These are phyloP conservation scores for Eriosoma lanigerum DNA, from an alignment of 1,140 invertebrate species.

Conservation along the genomic window DNA sequence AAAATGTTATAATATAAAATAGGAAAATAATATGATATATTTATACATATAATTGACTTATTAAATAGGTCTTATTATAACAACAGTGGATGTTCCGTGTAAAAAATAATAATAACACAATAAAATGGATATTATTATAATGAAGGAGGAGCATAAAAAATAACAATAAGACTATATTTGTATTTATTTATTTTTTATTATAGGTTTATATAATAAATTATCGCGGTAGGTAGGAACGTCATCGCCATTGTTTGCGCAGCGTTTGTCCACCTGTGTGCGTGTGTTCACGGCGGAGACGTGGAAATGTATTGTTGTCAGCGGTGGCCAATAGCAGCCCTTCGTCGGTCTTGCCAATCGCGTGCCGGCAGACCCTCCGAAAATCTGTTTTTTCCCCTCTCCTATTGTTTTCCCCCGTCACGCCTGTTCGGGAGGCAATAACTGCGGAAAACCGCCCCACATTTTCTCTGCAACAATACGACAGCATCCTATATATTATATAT, in stretches of 20 bases:
- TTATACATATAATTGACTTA: no score
- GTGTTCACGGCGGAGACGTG: constrained; percentile 4
- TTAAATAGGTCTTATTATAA: no score
- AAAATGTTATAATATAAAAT: no score
- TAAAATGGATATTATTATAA: neutral
- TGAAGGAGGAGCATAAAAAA: neutral
- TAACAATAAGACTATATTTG: neutral
- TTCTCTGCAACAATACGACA: no score
- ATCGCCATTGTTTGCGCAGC: neutral
- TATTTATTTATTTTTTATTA: neutral
- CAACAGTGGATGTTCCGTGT: no score
- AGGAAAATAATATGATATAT: no score
- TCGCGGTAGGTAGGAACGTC: neutral
- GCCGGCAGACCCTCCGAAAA: constrained; percentile 38
- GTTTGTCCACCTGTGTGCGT: constrained; percentile 11
- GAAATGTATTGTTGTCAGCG: constrained; percentile 46
- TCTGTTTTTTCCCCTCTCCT: neutral
- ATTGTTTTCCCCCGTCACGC: constrained; percentile 22
- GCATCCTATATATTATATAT: no score
- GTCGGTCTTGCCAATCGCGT: constrained; percentile 36
- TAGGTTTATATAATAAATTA: neutral
- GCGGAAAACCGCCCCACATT: constrained; percentile 22
- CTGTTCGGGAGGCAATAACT: neutral
- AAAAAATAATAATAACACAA: no score
- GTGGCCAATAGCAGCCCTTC: constrained; percentile 47